Conservation (phyloP, 1,140 invertebrate species). For the Temnothorax longispinosus region DNA sequence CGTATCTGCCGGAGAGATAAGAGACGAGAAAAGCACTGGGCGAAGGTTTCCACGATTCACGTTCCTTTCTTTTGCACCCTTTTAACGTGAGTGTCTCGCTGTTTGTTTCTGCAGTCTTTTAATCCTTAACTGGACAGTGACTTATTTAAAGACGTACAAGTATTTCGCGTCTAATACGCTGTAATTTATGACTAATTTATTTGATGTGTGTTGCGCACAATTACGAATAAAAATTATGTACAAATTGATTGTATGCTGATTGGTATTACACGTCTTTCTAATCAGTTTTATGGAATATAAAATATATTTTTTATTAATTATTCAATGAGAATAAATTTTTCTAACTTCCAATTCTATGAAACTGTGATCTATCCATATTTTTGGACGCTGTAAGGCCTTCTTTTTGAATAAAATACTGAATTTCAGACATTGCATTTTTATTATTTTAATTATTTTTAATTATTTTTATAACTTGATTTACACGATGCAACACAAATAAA, state of each 20-base stretch:
- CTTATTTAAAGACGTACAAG: neutral
- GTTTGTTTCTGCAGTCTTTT: slow-evolving; percentile 27
- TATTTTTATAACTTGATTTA: too few relatives aligned
- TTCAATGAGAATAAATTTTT: too few relatives aligned
- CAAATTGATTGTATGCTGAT: neutral
- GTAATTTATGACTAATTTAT: neutral
- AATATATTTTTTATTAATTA: too few relatives aligned
- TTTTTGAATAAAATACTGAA: neutral
- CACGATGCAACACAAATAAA: too few relatives aligned
- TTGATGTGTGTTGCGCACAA: too few relatives aligned
- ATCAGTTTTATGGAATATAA: too few relatives aligned
- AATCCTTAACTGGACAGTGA: slow-evolving; percentile 36
- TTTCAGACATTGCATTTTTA: neutral
- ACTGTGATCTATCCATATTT: neutral
- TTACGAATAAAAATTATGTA: neutral
- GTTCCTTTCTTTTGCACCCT: slow-evolving; percentile 40
- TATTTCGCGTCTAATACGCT: neutral
- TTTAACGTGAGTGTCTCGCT: slow-evolving; percentile 38
- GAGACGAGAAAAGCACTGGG: slow-evolving; percentile 52
- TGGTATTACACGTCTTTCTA: neutral
- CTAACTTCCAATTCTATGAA: neutral
- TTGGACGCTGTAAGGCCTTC: neutral
- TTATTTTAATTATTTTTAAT: too few relatives aligned
- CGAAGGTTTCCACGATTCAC: slow-evolving; percentile 40
- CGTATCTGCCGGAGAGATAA: slow-evolving; percentile 58